Percentiles rank a stretch among this genome's conserved stretches.
phyloP scores from a whole-genome alignment of 2,888 invertebrate species.

The Zelleria hepariella region DNA sequence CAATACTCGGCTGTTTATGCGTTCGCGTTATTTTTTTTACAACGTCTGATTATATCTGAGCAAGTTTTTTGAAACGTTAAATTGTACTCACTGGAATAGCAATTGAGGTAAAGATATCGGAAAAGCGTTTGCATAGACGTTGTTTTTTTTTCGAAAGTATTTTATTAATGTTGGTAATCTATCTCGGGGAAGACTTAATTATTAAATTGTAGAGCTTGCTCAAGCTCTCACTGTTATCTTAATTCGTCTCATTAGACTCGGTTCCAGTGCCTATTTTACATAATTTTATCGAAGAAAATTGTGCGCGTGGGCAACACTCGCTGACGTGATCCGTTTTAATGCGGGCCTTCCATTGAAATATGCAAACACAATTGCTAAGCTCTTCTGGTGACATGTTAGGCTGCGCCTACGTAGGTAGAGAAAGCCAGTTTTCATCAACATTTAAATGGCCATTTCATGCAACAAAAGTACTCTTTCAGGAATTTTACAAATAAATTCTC shows the following conservation, averaged over 20 bases:
- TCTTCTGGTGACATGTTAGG: conserved; percentile 13
- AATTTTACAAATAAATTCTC: neutral
- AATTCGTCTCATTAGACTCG: conserved; percentile 58
- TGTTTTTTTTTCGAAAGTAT: neutral
- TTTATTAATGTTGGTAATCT: neutral
- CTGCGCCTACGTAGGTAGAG: neutral
- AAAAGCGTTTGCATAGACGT: neutral
- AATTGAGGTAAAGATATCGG: neutral
- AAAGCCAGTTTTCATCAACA: conserved; percentile 3
- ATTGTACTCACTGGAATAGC: neutral
- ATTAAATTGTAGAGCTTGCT: conserved; percentile 48
- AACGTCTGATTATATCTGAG: neutral
- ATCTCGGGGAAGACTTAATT: conserved; percentile 30
- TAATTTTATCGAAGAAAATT: conserved; percentile 64
- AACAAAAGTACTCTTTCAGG: neutral
- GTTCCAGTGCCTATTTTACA: conserved; percentile 58
- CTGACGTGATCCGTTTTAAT: conserved; percentile 49
- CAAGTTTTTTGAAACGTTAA: neutral
- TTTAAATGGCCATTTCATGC: neutral
- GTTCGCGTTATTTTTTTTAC: neutral
- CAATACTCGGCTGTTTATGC: neutral
- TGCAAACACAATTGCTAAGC: conserved; percentile 28
- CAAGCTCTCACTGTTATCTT: conserved; percentile 46
- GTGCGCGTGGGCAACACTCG: conserved; percentile 46
- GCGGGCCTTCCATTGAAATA: conserved; percentile 50